Evolutionary conservation across 2,113 vertebrate species (phyloP).

Genomic region (Sprattus sprattus): DNA sequence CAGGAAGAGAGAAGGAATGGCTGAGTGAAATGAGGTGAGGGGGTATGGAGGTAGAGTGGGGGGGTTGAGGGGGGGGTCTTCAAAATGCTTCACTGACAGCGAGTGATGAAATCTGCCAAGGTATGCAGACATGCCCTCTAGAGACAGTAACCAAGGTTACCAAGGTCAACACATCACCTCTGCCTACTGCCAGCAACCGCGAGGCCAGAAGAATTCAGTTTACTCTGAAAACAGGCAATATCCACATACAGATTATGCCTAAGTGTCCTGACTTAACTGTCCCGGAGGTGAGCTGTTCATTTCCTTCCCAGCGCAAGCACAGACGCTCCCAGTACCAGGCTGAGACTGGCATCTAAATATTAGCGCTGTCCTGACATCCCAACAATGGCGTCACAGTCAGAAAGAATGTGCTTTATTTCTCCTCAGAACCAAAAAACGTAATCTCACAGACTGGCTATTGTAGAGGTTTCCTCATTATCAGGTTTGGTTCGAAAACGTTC

Average conservation of each 20-base stretch:
- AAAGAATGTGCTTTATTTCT: background rate
- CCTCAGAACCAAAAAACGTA: background rate
- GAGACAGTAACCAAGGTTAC: slow-evolving; percentile 65
- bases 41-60: background rate
- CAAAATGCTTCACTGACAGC: slow-evolving; percentile 61
- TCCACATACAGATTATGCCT: slow-evolving; percentile 36
- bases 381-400: background rate
- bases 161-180: slow-evolving; percentile 62
- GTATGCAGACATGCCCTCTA: slow-evolving; percentile 63
- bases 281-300: background rate
- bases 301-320: background rate
- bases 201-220: slow-evolving; percentile 51
- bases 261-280: slow-evolving; percentile 29
- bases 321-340: background rate
- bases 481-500: background rate
- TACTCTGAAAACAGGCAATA: slow-evolving; percentile 46
- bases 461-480: background rate
- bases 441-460: background rate
- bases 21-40: background rate
- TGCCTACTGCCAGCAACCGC: slow-evolving; percentile 52
- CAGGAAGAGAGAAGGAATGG: background rate
- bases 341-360: background rate
- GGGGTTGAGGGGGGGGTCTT: slow-evolving; percentile 44
- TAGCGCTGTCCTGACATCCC: background rate
- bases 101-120: slow-evolving; percentile 67